A percentile compares a stretch with the other conserved stretches of the same genome.
phyloP scores from a whole-genome alignment of 2,797 vertebrate genomes.

The Amazona ochrocephala region DNA sequence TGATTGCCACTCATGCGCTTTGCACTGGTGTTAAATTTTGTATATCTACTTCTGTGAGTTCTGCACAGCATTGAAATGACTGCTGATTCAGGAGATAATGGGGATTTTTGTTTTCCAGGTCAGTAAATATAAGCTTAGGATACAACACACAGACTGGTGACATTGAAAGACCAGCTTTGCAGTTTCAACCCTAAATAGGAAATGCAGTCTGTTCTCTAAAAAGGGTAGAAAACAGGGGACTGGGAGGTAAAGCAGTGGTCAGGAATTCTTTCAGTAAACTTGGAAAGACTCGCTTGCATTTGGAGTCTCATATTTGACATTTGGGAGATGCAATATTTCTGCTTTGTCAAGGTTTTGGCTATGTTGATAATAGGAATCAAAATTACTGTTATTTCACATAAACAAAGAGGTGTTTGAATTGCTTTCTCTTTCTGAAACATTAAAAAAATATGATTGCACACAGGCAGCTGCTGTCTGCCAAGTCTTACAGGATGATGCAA shows the following conservation, averaged over 20 bases:
- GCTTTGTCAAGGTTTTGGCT: neutral
- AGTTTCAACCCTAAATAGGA: neutral
- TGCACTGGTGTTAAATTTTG: constrained; percentile 34
- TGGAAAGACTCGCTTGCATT: neutral
- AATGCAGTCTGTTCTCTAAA: neutral
- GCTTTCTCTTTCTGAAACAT: neutral
- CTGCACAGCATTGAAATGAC: constrained; percentile 38
- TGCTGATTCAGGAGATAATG: constrained; percentile 60
- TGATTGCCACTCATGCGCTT: neutral
- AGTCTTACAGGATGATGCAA: neutral
- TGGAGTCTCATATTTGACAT: neutral
- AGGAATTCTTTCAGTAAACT: neutral
- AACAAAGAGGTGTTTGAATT: neutral
- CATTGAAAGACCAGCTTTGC: constrained; percentile 41
- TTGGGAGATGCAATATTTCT: neutral
- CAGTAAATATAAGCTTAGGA: constrained; percentile 56
- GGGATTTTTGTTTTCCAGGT: constrained; percentile 57
- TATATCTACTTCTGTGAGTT: constrained; percentile 9
- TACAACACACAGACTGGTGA: constrained; percentile 30
- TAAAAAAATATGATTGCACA: neutral
- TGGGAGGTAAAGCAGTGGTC: neutral
- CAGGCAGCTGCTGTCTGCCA: neutral
- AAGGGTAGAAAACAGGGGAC: neutral
- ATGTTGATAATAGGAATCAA: neutral
- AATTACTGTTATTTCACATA: neutral